A percentile compares a stretch with the other conserved stretches of the same genome.
Evolutionary conservation across 1,140 invertebrate genomes (phyloP).

Genomic region (Tetragonula clypearis): DNA sequence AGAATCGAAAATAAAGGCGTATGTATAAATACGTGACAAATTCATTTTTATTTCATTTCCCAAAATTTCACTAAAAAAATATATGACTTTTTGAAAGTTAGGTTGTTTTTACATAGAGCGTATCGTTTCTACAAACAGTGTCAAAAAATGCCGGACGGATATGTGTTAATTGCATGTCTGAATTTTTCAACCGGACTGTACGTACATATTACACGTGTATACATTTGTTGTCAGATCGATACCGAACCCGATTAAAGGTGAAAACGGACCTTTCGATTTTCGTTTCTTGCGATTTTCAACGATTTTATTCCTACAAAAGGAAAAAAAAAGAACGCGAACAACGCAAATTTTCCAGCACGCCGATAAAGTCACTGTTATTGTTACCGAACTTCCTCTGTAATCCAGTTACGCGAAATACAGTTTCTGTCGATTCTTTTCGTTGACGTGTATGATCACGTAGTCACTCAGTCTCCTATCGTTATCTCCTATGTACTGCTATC

Average conservation of each 20-base stretch:
- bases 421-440: background rate
- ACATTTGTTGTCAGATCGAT: background rate
- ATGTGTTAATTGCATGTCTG: background rate
- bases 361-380: background rate
- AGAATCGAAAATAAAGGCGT: no score
- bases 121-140: no score
- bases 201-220: background rate
- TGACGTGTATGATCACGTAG: background rate
- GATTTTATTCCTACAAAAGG: background rate
- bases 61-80: no score
- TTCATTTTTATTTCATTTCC: no score
- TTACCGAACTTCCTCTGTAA: background rate
- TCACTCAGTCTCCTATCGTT: background rate
- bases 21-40: no score
- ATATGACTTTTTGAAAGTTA: no score
- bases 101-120: no score
- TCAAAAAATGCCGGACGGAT: no score
- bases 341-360: background rate
- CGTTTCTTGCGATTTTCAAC: background rate
- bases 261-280: background rate
- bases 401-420: background rate
- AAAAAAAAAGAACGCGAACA: background rate
- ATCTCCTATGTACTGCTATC: background rate
- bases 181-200: background rate
- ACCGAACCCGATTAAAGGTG: background rate